Base-by-base conservation (phyloP, 2,113 vertebrate genomes). In the Ageneiosus marmoratus region DNA sequence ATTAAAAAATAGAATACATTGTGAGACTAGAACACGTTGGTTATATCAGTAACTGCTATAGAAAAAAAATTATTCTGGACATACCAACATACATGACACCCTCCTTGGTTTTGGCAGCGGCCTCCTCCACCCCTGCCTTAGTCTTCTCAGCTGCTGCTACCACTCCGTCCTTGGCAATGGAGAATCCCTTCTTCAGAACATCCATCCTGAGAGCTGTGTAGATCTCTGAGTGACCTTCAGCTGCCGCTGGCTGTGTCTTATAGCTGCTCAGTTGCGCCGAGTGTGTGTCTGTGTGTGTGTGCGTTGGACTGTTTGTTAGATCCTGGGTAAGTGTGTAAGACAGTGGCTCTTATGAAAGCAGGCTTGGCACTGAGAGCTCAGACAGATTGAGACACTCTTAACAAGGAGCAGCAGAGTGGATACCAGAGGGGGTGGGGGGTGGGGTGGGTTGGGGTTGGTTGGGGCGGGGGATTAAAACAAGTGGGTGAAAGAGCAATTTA, bases 101-200 rank as follows among this genome's bases (percentile, higher is more conserved):
- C 89, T 99, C 98, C 91, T 98, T 99, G 91, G 98, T 99, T 92
- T 97, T 99, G 92, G 97, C 97, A 0, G 98, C 98, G 1, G 98
- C 98, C 87, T 99, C 98, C 0, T 98, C 97, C 93, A 99, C 96
- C 50, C 98, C 98, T 20, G 98, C 97, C 92, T 99, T 99, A 92
- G 98, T 99, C 93, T 99, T 99, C 84, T 99, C 98, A 55, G 97
- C 98, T 0, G 98, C 98, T 9, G 97, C 97, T 89, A 98, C 98
- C 92, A 99, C 96, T 13, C 98, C 98, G 92, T 99, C 98, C 91
- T 97, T 99, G 85, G 98, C 98, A 32, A 98, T 98, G 88, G 97
- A 99, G 93, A 99, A 98, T 60, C 98, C 98, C 90, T 99, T 99
- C 96, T 97, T 99, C 80, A 99, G 92, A 90, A 96, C 96, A 80